phyloP scores from a whole-genome alignment of 2,888 invertebrate genomes.

The Parasteatoda lunata region DNA sequence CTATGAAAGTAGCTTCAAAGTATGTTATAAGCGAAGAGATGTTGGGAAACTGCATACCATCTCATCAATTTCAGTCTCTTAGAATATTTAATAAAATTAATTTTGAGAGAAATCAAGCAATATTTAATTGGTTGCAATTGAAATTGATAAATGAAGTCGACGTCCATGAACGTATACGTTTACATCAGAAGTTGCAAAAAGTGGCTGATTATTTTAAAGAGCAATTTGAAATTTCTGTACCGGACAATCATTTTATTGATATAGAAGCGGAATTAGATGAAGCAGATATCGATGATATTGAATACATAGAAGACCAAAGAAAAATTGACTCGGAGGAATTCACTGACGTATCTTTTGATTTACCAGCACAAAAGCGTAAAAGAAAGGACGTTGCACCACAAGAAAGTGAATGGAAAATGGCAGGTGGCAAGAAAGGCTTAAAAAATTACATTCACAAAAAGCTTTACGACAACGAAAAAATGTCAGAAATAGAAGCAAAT shows the following conservation, averaged over 20 bases:
- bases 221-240: no score
- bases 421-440: constrained; percentile 18
- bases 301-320: no score
- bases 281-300: not conserved
- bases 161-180: not conserved
- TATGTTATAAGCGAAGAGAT: no score
- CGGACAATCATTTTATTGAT: no score
- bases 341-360: constrained; percentile 10
- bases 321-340: not conserved
- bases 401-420: constrained; percentile 20
- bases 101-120: not conserved
- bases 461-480: constrained; percentile 9
- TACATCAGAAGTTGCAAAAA: constrained; percentile 1
- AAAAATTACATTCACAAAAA: constrained; percentile 8
- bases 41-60: no score
- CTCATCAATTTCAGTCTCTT: no score
- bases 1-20: no score
- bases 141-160: not conserved
- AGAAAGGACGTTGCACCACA: not conserved
- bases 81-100: no score
- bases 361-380: not conserved
- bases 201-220: constrained; percentile 18
- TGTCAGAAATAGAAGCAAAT: constrained; percentile 19
- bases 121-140: not conserved
- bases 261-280: not conserved